Base-by-base conservation (phyloP, 2,113 vertebrate species). In the Redunca redunca region DNA sequence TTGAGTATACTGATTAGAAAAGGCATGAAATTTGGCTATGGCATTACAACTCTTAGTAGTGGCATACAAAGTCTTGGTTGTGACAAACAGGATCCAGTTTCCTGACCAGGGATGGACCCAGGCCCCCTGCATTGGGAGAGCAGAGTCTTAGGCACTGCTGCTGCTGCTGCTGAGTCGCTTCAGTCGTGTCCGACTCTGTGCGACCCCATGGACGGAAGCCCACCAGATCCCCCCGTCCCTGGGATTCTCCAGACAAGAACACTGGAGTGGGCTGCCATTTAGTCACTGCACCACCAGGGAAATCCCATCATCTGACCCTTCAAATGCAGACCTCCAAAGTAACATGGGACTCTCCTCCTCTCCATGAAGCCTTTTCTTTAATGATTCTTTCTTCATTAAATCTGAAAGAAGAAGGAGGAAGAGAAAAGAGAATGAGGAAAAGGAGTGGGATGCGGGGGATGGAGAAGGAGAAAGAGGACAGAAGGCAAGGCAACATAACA, bases 1-100 rank as follows among this genome's bases (percentile, higher is more conserved):
- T 95, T 90, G 80, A 80, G 77, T 46, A 52, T 80, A 55, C 9
- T 23, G 23, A 90, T 78, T 91, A 84, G 50, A 95, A 97, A 94
- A 60, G 26, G 6, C 15, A 55, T 83, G 67, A 40, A 40, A 40
- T 43, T 26, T 43, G 12, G 40, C 23, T 77, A 77, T 26, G 71
- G 23, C 12, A 77, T 77, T 43, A 14, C 23, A 77, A 43, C 40
- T 77, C 3, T 23, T 71, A 12, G n/a, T 12, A 40, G n/a, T 71
- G n/a, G 19, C 67, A 40, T 71, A n/a, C n/a, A 71, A 40, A 40
- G n/a, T 36, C 2, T 71, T 71, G 67, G 9, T 71, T 71, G 67
- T 40, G 67, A 36, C n/a, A 71, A 23, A 10, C 0, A 10, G n/a
- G n/a, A 71, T 40, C 67, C 10, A 71, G 19, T 71, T 71, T 71